Conservation (phyloP, 1,140 invertebrate species). For the Danaus melanippus region DNA sequence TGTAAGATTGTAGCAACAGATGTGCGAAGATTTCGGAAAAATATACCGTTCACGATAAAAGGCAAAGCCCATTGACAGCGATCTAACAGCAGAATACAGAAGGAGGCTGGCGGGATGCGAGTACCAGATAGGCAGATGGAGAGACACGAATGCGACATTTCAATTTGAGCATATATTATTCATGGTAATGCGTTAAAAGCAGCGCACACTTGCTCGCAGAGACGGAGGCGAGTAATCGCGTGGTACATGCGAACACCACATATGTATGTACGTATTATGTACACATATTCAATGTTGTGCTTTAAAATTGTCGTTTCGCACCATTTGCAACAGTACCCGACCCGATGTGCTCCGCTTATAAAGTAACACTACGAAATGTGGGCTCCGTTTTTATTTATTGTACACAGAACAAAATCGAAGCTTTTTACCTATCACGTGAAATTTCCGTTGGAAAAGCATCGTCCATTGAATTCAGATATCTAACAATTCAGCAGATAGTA, state of each 20-base stretch:
- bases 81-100: constrained; percentile 47
- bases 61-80: constrained; percentile 53
- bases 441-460: constrained; percentile 30
- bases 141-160: constrained; percentile 68
- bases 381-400: constrained; percentile 47
- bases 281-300: constrained; percentile 61
- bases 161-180: constrained; percentile 71
- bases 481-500: constrained; percentile 23
- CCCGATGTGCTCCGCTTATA: constrained; percentile 56
- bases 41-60: constrained; percentile 27
- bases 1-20: constrained; percentile 6
- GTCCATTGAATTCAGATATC: constrained; percentile 26
- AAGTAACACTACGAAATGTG: constrained; percentile 54
- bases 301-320: constrained; percentile 67
- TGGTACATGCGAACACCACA: constrained; percentile 48
- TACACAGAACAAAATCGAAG: constrained; percentile 21
- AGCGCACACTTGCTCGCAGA: constrained; percentile 45
- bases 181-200: constrained; percentile 72
- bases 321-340: constrained; percentile 54
- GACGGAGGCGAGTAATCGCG: constrained; percentile 54
- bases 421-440: constrained; percentile 29
- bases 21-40: constrained; percentile 10
- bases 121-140: constrained; percentile 48
- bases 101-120: constrained; percentile 36
- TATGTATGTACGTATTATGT: constrained; percentile 32